phyloP scores from a whole-genome alignment of 2,113 vertebrate genomes.

The Lynx canadensis region DNA sequence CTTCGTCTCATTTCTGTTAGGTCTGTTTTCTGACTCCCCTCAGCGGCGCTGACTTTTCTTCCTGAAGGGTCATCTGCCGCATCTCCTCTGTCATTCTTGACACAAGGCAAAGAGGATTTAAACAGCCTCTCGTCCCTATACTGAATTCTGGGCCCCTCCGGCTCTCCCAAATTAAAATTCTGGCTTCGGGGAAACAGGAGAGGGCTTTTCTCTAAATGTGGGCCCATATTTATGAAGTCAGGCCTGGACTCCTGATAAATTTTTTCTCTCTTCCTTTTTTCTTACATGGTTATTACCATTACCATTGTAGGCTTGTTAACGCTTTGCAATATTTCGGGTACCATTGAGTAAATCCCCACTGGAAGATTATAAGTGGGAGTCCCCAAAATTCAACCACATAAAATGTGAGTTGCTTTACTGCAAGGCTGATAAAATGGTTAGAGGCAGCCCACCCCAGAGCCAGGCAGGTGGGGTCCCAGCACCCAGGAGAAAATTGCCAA shows the following conservation, averaged over 20 bases:
- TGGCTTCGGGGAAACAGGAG: neutral
- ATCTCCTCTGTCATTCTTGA: slow-evolving; percentile 3
- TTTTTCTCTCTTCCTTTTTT: neutral
- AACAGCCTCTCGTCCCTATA: neutral
- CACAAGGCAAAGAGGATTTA: slow-evolving; percentile 22
- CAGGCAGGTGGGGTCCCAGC: neutral
- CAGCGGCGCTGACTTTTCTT: neutral
- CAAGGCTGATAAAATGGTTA: neutral
- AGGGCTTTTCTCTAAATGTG: neutral
- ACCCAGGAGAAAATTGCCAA: neutral
- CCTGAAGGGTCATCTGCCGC: neutral
- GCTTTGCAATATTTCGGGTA: neutral
- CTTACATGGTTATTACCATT: neutral
- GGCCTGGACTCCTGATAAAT: neutral
- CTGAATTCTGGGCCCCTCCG: neutral
- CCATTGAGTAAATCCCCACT: neutral
- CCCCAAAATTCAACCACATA: neutral
- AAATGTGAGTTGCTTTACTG: neutral
- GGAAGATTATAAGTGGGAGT: neutral
- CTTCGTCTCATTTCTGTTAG: slow-evolving; percentile 26
- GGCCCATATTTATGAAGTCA: neutral
- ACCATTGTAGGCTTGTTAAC: neutral
- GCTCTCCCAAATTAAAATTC: neutral
- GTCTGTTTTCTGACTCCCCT: neutral
- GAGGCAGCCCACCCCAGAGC: neutral